phyloP scores from a whole-genome alignment of 2,113 vertebrate genomes.

The Chloropsis cyanopogon region DNA sequence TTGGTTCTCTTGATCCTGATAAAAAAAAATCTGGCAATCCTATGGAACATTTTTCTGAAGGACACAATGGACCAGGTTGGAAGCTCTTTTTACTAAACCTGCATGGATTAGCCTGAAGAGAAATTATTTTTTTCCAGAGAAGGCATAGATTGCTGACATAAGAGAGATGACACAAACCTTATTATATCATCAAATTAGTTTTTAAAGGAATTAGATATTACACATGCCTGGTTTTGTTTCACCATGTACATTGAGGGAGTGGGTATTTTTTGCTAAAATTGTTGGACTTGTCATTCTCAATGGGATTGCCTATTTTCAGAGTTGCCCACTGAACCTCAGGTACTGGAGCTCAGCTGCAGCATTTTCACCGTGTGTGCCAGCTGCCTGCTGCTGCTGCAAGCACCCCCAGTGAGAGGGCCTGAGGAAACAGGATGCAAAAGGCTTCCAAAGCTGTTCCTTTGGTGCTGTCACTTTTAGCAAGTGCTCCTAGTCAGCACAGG shows the following conservation, averaged over 20 bases:
- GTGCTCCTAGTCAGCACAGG: background rate
- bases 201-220: background rate
- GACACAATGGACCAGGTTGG: conserved; percentile 4
- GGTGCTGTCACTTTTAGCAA: background rate
- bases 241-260: background rate
- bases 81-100: conserved; percentile 40
- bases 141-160: background rate
- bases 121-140: conserved; percentile 20
- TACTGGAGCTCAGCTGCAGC: background rate
- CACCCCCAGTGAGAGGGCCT: background rate
- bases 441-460: background rate
- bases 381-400: background rate
- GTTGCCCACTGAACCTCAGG: background rate
- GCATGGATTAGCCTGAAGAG: conserved; percentile 7
- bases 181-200: background rate
- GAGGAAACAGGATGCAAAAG: background rate
- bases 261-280: background rate
- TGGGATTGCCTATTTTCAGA: background rate
- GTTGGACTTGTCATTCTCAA: background rate
- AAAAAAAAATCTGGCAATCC: background rate
- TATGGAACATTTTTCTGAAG: conserved; percentile 51
- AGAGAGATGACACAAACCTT: conserved; percentile 8
- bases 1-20: background rate
- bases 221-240: background rate
- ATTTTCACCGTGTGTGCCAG: background rate